phyloP scores from a whole-genome alignment of 2,797 vertebrate genomes.

The Eurystomus glaucurus region DNA sequence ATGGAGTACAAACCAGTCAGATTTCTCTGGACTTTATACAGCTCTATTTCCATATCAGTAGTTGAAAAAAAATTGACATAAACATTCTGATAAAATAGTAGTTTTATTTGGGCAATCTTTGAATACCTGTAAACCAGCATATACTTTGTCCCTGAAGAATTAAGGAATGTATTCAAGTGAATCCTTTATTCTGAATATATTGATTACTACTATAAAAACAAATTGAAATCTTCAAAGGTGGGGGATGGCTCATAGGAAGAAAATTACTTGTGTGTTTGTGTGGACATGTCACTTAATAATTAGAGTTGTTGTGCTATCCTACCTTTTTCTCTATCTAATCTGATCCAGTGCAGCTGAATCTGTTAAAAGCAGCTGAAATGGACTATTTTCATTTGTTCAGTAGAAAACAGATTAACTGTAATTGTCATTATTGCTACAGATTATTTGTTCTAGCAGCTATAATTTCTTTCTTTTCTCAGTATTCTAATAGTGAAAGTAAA shows the following conservation, averaged over 20 bases:
- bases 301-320: not conserved
- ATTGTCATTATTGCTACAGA: not conserved
- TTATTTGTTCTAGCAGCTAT: not conserved
- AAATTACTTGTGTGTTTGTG: not conserved
- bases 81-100: constrained; percentile 22
- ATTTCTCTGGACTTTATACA: constrained; percentile 15
- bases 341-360: not conserved
- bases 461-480: not conserved
- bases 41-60: constrained; percentile 20
- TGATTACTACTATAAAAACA: not conserved
- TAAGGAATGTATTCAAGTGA: not conserved
- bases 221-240: not conserved
- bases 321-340: not conserved
- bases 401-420: not conserved
- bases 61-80: constrained; percentile 33
- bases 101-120: constrained; percentile 58
- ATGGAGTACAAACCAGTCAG: not conserved
- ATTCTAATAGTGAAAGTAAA: not conserved
- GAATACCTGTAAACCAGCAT: constrained; percentile 13
- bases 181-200: not conserved
- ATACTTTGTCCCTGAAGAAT: constrained; percentile 4
- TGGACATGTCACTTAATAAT: not conserved
- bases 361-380: not conserved
- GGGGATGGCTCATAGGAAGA: not conserved
- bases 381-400: not conserved